These are phyloP conservation scores for Eutrigla gurnardus DNA, from an alignment of 2,797 vertebrate genomes.

Conservation along the genomic window DNA sequence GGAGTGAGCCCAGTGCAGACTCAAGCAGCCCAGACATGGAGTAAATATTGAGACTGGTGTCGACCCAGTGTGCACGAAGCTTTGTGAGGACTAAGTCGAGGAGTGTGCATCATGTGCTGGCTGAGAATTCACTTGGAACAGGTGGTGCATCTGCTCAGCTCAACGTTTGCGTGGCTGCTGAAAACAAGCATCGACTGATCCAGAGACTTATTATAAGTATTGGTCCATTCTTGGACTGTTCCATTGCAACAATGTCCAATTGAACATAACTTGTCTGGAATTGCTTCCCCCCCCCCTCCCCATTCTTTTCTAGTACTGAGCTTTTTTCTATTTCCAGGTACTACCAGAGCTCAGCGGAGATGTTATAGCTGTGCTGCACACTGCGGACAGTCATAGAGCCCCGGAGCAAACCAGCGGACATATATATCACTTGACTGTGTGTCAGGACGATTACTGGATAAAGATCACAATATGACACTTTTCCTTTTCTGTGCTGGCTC, in stretches of 20 bases:
- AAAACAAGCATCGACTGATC: constrained; percentile 66
- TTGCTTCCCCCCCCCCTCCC: constrained; percentile 31
- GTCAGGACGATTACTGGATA: constrained; percentile 97
- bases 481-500: constrained; percentile 92
- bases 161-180: constrained; percentile 49
- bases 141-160: constrained; percentile 45
- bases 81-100: neutral
- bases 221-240: constrained; percentile 51
- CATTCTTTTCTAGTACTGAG: constrained; percentile 42
- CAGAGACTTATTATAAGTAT: constrained; percentile 57
- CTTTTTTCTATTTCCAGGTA: constrained; percentile 30
- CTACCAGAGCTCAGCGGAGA: constrained; percentile 55
- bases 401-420: constrained; percentile 84
- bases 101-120: constrained; percentile 2
- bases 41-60: neutral
- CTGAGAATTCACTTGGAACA: constrained; percentile 43
- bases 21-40: neutral
- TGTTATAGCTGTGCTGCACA: constrained; percentile 63
- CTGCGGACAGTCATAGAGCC: constrained; percentile 80
- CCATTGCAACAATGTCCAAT: constrained; percentile 55
- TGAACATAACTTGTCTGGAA: constrained; percentile 71
- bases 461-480: constrained; percentile 99
- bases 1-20: neutral
- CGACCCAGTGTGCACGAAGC: neutral
- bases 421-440: constrained; percentile 92